Percentiles rank a stretch among this genome's conserved stretches.
phyloP scores from a whole-genome alignment of 37 sponge, comb jelly and placozoan species.

The Halisarca cf. caerulea region DNA sequence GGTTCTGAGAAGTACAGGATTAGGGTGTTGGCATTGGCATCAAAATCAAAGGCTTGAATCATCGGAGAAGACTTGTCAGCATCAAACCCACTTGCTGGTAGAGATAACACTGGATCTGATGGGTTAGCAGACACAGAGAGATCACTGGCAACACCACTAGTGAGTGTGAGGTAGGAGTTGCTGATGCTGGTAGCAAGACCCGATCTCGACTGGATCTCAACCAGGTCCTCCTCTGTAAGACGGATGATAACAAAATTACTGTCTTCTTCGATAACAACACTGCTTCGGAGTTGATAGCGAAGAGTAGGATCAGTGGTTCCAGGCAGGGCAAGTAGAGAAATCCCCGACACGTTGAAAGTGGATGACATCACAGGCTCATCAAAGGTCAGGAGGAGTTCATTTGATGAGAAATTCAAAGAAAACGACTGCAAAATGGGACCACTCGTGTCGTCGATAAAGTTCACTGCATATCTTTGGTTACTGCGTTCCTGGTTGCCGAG shows the following conservation, averaged over 20 bases:
- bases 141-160: slow-evolving; percentile 40
- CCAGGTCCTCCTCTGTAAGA: slow-evolving; percentile 55
- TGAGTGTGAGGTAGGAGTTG: slow-evolving; percentile 63
- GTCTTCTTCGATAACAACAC: background rate
- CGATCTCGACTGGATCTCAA: slow-evolving; percentile 68
- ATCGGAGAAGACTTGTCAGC: slow-evolving; percentile 66
- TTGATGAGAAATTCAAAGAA: slow-evolving; percentile 64
- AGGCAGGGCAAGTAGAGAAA: slow-evolving; percentile 49
- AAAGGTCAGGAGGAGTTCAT: slow-evolving; percentile 63
- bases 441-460: slow-evolving; percentile 66
- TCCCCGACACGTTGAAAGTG: slow-evolving; percentile 62
- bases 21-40: slow-evolving; percentile 62
- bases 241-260: slow-evolving; percentile 26
- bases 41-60: slow-evolving; percentile 45
- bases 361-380: slow-evolving; percentile 74
- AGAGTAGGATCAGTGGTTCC: slow-evolving; percentile 23
- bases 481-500: slow-evolving; percentile 49
- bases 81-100: slow-evolving; percentile 16
- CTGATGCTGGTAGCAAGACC: slow-evolving; percentile 38
- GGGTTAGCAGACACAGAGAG: slow-evolving; percentile 58
- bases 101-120: slow-evolving; percentile 38
- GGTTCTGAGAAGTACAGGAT: slow-evolving; percentile 78
- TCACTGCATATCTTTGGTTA: slow-evolving; percentile 4
- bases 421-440: slow-evolving; percentile 58
- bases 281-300: slow-evolving; percentile 39